Conservation (phyloP, 2,797 vertebrate genomes). For the Gymnocypris eckloni region DNA sequence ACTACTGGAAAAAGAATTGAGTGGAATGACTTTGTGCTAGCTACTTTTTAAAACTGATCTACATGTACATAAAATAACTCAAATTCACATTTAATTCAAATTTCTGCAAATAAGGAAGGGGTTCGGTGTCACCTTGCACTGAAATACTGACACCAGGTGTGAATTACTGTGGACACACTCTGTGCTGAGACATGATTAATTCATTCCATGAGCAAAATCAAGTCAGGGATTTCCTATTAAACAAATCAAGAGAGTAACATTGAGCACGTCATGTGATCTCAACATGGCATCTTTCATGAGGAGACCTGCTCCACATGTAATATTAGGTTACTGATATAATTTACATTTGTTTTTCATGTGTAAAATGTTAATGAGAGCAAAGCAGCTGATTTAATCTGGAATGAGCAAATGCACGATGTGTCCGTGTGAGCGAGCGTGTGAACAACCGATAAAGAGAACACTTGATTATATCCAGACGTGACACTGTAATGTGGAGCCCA, state of each 20-base stretch:
- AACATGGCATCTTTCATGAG: not conserved
- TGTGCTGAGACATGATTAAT: not conserved
- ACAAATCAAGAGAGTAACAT: not conserved
- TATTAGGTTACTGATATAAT: not conserved
- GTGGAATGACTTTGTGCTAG: too few species aligned
- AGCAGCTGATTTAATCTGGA: not conserved
- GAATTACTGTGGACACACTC: not conserved
- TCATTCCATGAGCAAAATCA: not conserved
- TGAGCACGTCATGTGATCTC: not conserved
- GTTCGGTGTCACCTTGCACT: not conserved
- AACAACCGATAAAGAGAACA: slow-evolving; percentile 44
- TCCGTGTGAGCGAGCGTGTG: slow-evolving; percentile 47
- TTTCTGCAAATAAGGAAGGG: not conserved
- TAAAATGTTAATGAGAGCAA: not conserved
- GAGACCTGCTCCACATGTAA: not conserved
- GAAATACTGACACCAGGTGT: slow-evolving; percentile 7
- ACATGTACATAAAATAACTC: not conserved
- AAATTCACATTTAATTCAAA: too few species aligned
- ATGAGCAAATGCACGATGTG: slow-evolving; percentile 11
- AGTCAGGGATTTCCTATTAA: not conserved
- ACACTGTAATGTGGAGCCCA: slow-evolving; percentile 70
- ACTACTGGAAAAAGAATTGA: too few species aligned
- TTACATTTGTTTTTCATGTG: not conserved
- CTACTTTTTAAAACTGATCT: not conserved
- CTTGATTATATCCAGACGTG: slow-evolving; percentile 80